Evolutionary conservation across 2,888 invertebrate genomes (phyloP).

Genomic region (Poecilobothrus nobilitatus): DNA sequence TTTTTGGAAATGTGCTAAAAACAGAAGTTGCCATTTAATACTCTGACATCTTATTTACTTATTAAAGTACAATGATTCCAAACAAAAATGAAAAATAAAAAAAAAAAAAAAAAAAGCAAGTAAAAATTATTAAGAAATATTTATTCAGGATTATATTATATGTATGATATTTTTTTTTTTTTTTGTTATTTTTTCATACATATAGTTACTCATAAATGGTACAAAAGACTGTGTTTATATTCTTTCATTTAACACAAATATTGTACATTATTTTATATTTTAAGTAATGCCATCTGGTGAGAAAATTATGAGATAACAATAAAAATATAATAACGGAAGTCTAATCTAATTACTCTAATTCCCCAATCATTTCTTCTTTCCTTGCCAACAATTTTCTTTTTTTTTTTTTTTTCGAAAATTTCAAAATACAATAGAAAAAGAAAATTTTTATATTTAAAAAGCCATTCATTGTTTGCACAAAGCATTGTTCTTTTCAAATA

Average conservation of each 20-base stretch:
- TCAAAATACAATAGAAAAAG: too few species aligned
- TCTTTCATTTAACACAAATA: too few species aligned
- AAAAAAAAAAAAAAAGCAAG: background rate
- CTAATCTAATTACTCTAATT: background rate
- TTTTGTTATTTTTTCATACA: background rate
- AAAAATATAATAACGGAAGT: background rate
- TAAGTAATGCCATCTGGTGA: slow-evolving; percentile 6
- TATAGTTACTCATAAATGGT: background rate
- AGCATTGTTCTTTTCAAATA: too few species aligned
- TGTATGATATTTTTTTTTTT: background rate
- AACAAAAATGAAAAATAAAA: background rate
- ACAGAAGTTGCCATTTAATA: slow-evolving; percentile 3
- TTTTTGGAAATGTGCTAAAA: too few species aligned
- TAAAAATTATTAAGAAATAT: background rate
- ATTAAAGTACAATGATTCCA: background rate
- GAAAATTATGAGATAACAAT: slow-evolving; percentile 2
- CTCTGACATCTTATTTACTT: slow-evolving; percentile 4
- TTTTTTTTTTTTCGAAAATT: too few species aligned
- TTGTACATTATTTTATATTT: background rate
- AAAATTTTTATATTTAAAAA: too few species aligned
- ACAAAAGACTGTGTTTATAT: background rate
- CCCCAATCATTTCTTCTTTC: background rate
- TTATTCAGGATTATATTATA: slow-evolving; percentile 2
- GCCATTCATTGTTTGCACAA: too few species aligned
- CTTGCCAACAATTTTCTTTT: too few species aligned